A percentile compares a stretch with the other conserved stretches of the same genome.
These are phyloP conservation scores for Aegotheles bennettii DNA, from an alignment of 2,113 vertebrate species.

Conservation along the genomic window DNA sequence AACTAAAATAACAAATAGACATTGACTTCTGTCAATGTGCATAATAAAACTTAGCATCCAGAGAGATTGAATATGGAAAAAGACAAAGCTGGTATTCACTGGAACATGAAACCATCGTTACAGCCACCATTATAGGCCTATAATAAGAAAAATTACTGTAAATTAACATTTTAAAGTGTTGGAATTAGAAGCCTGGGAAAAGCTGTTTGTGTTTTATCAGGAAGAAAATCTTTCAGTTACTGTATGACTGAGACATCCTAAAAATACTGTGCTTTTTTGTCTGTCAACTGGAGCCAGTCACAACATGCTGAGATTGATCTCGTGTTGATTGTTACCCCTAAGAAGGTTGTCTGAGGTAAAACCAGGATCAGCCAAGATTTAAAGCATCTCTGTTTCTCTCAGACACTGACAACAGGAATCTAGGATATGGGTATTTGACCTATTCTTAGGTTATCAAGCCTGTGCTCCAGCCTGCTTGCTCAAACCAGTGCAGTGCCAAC, in stretches of 20 bases:
- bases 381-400: not conserved
- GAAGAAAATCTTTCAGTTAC: not conserved
- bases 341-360: not conserved
- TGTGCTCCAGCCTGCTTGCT: not conserved
- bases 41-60: conserved; percentile 20
- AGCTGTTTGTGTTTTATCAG: not conserved
- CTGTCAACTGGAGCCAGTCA: not conserved
- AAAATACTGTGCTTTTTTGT: not conserved
- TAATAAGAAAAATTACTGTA: conserved; percentile 21
- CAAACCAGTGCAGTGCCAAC: not conserved
- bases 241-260: not conserved
- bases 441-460: not conserved
- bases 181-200: not conserved
- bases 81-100: conserved; percentile 15
- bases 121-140: not conserved
- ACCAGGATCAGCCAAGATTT: not conserved
- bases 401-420: not conserved
- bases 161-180: conserved; percentile 9
- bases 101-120: not conserved
- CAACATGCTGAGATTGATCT: not conserved
- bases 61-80: not conserved
- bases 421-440: not conserved
- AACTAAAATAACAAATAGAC: conserved; percentile 30
- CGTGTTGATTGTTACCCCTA: not conserved
- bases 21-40: conserved; percentile 12